phyloP scores from a whole-genome alignment of 1,140 invertebrate species.

The Gryon sp. region DNA sequence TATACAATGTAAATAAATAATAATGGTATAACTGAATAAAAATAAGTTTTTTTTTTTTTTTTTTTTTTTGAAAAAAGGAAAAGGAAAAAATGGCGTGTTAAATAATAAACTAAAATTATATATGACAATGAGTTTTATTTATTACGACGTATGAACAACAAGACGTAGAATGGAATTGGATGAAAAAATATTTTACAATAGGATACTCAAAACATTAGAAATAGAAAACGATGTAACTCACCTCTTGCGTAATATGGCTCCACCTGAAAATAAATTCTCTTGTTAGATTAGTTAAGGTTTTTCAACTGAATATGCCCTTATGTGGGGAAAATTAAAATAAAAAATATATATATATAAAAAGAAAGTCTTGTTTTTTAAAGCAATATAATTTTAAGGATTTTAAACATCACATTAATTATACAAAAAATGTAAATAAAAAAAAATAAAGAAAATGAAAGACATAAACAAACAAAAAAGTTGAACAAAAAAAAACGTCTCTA shows the following conservation, averaged over 20 bases:
- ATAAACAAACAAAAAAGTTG: neutral
- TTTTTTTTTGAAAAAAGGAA: too few relatives aligned
- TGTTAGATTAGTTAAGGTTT: slow-evolving; percentile 38
- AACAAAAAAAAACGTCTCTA: slow-evolving; percentile 1
- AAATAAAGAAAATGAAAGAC: neutral
- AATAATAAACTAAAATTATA: neutral
- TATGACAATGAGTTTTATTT: slow-evolving; percentile 35
- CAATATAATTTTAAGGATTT: too few relatives aligned
- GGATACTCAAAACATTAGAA: slow-evolving; percentile 31
- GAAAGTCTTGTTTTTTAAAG: neutral
- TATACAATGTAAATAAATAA: too few relatives aligned
- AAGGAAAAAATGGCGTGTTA: too few relatives aligned
- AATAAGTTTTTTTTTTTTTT: too few relatives aligned
- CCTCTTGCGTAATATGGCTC: slow-evolving; percentile 39
- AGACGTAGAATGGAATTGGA: slow-evolving; percentile 37
- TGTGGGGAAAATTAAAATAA: slow-evolving; percentile 16
- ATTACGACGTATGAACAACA: slow-evolving; percentile 42
- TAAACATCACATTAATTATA: too few relatives aligned
- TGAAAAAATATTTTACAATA: slow-evolving; percentile 48
- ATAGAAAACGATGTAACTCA: slow-evolving; percentile 55
- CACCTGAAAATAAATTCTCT: slow-evolving; percentile 61
- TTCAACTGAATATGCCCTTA: slow-evolving; percentile 21
- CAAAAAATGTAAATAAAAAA: slow-evolving; percentile 2
- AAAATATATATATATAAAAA: slow-evolving; percentile 7
- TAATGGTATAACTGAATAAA: too few relatives aligned